phyloP scores from a whole-genome alignment of 2,113 vertebrate species.

The Hydropotes inermis region DNA sequence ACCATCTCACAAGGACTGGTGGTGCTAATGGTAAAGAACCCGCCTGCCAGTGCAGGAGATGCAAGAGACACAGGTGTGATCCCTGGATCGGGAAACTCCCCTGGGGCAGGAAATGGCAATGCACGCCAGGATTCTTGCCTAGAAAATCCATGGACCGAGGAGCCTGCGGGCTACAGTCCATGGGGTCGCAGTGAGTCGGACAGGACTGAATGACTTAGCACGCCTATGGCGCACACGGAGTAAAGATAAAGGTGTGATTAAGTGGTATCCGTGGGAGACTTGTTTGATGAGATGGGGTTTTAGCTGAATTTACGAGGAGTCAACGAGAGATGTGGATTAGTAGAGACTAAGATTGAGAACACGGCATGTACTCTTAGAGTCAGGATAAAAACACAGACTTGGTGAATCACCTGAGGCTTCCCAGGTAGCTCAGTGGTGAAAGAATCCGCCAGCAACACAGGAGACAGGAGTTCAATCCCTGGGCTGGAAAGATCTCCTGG shows the following conservation, averaged over 20 bases:
- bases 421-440: not conserved
- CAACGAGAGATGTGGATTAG: not conserved
- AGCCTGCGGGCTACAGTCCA: not conserved
- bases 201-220: not conserved
- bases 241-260: not conserved
- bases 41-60: not conserved
- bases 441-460: not conserved
- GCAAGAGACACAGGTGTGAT: rapidly evolving
- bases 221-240: rapidly evolving
- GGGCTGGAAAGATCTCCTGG: not conserved
- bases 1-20: not conserved
- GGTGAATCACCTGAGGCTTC: not conserved
- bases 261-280: not conserved
- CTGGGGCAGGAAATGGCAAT: not conserved
- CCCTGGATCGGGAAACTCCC: not conserved
- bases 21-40: not conserved
- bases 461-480: not conserved
- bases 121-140: not conserved
- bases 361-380: rapidly evolving
- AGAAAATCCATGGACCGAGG: not conserved
- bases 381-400: not conserved
- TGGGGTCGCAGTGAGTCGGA: not conserved
- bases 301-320: not conserved
- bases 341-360: not conserved
- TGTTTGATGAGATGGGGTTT: not conserved